These are phyloP conservation scores for Manacus vitellinus DNA, from an alignment of 2,113 vertebrate species.

Conservation along the genomic window DNA sequence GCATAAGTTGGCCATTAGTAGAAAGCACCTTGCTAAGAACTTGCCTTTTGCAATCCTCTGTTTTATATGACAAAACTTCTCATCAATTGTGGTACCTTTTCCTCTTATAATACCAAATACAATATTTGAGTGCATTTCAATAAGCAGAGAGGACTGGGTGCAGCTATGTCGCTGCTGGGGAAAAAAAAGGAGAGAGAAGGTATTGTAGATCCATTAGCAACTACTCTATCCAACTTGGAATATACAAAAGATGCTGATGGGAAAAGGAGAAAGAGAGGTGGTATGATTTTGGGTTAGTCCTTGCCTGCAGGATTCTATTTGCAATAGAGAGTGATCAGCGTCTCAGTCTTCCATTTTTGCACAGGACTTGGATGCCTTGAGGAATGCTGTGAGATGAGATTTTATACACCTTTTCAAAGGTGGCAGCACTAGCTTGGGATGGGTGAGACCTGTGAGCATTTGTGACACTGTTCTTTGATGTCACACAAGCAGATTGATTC, in stretches of 20 bases:
- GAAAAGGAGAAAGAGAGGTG: not conserved
- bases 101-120: not conserved
- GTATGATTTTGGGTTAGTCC: not conserved
- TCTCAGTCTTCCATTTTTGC: not conserved
- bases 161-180: not conserved
- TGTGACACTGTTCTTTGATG: not conserved
- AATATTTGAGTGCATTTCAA: not conserved
- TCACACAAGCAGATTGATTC: not conserved
- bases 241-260: not conserved
- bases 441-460: not conserved
- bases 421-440: not conserved
- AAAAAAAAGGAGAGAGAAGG: not conserved
- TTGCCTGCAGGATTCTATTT: not conserved
- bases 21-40: not conserved
- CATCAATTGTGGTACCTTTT: not conserved
- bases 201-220: not conserved
- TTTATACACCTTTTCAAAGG: not conserved
- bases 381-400: not conserved
- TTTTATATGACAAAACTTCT: not conserved
- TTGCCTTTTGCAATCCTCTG: not conserved
- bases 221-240: not conserved
- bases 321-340: fast-evolving
- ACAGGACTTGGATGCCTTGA: not conserved
- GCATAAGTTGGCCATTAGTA: not conserved
- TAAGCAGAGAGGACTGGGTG: not conserved